Evolutionary conservation across 2,888 invertebrate species (phyloP).

Genomic region (Acanthosoma haemorrhoidale): DNA sequence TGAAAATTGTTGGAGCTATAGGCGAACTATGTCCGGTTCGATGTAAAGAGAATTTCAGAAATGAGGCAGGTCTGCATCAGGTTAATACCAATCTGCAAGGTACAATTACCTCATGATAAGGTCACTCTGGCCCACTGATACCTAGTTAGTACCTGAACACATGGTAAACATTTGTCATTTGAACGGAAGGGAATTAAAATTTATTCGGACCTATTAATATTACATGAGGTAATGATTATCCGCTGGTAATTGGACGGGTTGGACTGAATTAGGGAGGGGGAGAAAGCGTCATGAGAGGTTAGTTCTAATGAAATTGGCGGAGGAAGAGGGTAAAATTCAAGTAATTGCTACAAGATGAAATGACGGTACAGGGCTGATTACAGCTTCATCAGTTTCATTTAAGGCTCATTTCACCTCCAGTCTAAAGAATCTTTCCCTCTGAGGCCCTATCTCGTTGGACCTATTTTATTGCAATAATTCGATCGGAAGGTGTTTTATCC

Average conservation of each 20-base stretch:
- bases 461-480: neutral
- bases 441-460: neutral
- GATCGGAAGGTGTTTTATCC: neutral
- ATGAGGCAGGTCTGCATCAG: too few relatives aligned
- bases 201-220: too few relatives aligned
- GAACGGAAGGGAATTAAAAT: too few relatives aligned
- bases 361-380: slow-evolving; percentile 23
- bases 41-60: too few relatives aligned
- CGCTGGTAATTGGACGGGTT: neutral
- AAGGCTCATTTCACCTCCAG: slow-evolving; percentile 5
- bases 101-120: too few relatives aligned
- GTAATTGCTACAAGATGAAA: neutral
- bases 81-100: too few relatives aligned
- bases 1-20: too few relatives aligned
- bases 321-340: neutral
- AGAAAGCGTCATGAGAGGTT: too few relatives aligned
- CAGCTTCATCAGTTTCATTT: slow-evolving; percentile 22
- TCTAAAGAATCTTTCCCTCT: neutral
- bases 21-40: too few relatives aligned
- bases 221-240: neutral
- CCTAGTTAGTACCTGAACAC: too few relatives aligned
- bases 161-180: too few relatives aligned
- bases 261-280: neutral
- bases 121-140: too few relatives aligned
- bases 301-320: neutral